Evolutionary conservation across 2,888 invertebrate species (phyloP).

Genomic region (Agapostemon virescens): DNA sequence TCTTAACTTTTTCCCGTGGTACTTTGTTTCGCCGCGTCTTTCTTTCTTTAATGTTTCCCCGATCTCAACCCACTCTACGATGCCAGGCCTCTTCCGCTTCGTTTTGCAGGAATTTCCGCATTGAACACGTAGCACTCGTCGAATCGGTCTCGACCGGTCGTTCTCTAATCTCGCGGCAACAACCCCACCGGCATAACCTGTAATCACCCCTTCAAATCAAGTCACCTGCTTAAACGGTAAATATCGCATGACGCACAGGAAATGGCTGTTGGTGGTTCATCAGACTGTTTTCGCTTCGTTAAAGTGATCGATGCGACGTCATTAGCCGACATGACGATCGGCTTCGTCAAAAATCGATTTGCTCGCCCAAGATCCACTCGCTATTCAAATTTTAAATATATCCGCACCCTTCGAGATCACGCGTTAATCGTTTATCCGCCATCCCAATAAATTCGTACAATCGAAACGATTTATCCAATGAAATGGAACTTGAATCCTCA

Average conservation of each 20-base stretch:
- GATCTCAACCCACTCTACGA: background rate
- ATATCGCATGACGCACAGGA: conserved; percentile 73
- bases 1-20: background rate
- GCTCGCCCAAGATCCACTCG: background rate
- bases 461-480: no score
- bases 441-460: background rate
- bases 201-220: conserved; percentile 67
- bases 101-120: conserved; percentile 9
- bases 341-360: conserved; percentile 13
- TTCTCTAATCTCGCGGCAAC: conserved; percentile 48
- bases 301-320: conserved; percentile 52
- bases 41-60: background rate
- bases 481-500: background rate
- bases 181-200: conserved; percentile 45
- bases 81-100: background rate
- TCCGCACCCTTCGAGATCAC: background rate
- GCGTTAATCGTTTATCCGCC: background rate
- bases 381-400: background rate
- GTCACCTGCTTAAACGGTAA: conserved; percentile 73
- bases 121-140: conserved; percentile 22
- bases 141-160: conserved; percentile 24
- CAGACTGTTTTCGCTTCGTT: conserved; percentile 46
- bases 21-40: background rate
- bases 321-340: conserved; percentile 23
- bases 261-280: conserved; percentile 62